These are phyloP conservation scores for Teleiodes luculella DNA, from an alignment of 2,888 invertebrate species.

Conservation along the genomic window DNA sequence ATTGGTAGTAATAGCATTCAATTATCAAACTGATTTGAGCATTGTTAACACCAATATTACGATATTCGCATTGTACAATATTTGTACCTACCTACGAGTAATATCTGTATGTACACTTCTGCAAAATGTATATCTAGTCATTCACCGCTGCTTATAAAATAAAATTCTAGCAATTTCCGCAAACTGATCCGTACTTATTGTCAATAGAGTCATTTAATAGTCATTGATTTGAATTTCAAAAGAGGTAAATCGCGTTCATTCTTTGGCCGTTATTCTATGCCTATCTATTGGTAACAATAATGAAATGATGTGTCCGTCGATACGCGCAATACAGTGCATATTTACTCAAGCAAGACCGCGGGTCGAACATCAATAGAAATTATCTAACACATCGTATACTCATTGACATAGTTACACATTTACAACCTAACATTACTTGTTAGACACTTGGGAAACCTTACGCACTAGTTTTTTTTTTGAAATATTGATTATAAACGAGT, in stretches of 20 bases:
- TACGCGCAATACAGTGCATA: background rate
- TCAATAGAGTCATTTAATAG: background rate
- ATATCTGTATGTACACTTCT: background rate
- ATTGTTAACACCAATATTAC: background rate
- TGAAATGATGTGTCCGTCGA: background rate
- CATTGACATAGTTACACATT: constrained; percentile 8
- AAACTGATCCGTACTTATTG: constrained; percentile 2
- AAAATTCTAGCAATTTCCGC: background rate
- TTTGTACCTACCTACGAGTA: too few species aligned
- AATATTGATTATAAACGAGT: background rate
- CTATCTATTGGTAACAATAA: background rate
- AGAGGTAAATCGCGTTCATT: background rate
- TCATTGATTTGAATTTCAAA: background rate
- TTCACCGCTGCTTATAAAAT: background rate
- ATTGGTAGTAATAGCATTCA: background rate
- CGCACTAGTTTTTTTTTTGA: constrained; percentile 5
- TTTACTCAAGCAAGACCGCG: background rate
- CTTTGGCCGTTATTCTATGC: background rate
- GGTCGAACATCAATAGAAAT: constrained; percentile 2
- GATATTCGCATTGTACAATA: too few species aligned
- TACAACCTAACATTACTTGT: constrained; percentile 5
- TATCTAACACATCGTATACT: constrained; percentile 9
- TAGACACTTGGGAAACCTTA: background rate
- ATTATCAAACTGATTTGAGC: background rate
- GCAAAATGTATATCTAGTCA: background rate